Evolutionary conservation across 2,888 invertebrate genomes (phyloP), one percentile per base, ranked within the genome.

Genomic region (Nomada lathburiana): DNA sequence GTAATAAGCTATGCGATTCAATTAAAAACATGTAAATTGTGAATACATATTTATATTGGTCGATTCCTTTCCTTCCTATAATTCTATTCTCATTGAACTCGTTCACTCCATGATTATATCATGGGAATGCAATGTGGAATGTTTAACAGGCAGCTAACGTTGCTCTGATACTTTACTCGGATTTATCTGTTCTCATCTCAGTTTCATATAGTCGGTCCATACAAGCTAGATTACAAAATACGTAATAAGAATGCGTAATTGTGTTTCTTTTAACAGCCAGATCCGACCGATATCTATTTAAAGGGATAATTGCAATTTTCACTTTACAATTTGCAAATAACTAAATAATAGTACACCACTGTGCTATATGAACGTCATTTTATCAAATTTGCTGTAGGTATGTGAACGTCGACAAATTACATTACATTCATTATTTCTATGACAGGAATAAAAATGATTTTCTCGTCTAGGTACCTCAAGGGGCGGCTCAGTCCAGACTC

Each of bases 111-210:
- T 3, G 20, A 72, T 64, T 64, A 53, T 70, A 52, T 68, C 55
- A 20, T 65, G 2, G 52, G 18, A 62, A 42, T 2, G 42, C n/a
- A 52, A n/a, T 2, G 11, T 18, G 10, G 23, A 42, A 36, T n/a
- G 4, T 52, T 67, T 18, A 42, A 74, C 26, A 50, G 23, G 42
- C 62, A 13, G 9, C 53, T 42, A 55, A 26, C 29, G 5, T 13
- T 47, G 23, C 47, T 36, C 60, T 29, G 59, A 60, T 60, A 52
- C 63, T 52, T 60, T 44, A 42, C 65, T 13, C 16, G 23, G 55
- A 23, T 62, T 36, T 77, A 53, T 67, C 50, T 62, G 29, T 36
- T 63, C 62, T n/a, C 23, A 4, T 74, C 62, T 67, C 13, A 23
- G 52, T 67, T 65, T 20, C 67, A 47, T 47, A 44, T 18, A 52